Evolutionary conservation across 1,140 invertebrate species (phyloP), one percentile per base, ranked within the genome.

Genomic region (Drosophila sturtevanti): DNA sequence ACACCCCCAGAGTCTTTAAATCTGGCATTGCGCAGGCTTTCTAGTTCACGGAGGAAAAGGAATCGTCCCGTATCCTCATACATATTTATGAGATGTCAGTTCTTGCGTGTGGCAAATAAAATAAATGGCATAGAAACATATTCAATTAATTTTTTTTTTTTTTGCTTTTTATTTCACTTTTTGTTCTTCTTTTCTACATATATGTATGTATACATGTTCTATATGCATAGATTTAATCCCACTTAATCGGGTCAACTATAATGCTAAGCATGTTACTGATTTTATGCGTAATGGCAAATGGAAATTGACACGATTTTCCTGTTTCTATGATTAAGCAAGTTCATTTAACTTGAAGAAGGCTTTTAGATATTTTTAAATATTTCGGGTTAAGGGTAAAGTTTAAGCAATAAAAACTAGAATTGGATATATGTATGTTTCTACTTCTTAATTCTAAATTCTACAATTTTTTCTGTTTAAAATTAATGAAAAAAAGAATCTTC

Each of bases 21-120:
- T 51, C 48, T 12, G 41, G 41, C 68, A 79, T 18, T 87, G 82
- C 82, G 82, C 82, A 87, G 82, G 82, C 62, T 66, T 66, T 73
- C 61, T 6, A 4, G 0, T 31, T 31, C 51, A 48, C 27, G 12
- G 10, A 35, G 14, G 9, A 12, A 41, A 35, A 22, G 51, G 27
- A 31, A 7, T 68, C 35, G 21, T 54, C 52, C 12, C 61, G 44
- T 38, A 21, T 21, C n/a, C 22, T 62, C 52, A 7, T 48, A 61
- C 55, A 52, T 63, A 68, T 68, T 58, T 55, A 63, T 73, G 41
- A 38, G 16, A 37, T 35, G 21, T 58, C 31, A 21, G 24, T 24
- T 34, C 37, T 63, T 52, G 41, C 51, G 60, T 24, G 61, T 77
- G 67, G 31, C 55, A 56, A 77, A 55, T 55, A 16, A 69, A 76